Base-by-base conservation (phyloP, 2,797 vertebrate genomes). In the Ciconia nigra region DNA sequence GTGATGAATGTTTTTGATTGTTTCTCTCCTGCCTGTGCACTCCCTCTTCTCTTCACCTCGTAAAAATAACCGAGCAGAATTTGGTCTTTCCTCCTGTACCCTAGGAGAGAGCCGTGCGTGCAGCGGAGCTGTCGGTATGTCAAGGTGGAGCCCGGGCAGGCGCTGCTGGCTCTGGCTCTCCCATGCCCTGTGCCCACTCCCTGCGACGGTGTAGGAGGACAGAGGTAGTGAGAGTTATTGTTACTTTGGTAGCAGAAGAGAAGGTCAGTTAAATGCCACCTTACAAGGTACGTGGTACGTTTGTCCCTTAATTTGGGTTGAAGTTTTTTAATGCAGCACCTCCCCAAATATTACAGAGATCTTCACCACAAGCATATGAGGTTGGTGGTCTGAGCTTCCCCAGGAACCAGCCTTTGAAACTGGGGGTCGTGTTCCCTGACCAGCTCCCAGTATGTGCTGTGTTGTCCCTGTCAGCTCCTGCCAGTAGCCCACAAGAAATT, bases 61-160 rank as follows among this genome's bases (percentile, higher is more conserved):
- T 47, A 15, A 49, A 87, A 71, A 65, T 82, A 88, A 67, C 47
- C 79, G 70, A 94, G 79, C 55, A 90, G 81, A 89, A 72, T 83
- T 88, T 87, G 58, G 67, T 71, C 28, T 94, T 84, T 69, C 41
- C 39, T 90, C 22, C 39, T 2, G 0, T 61, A 59, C 35, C 66
- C 69, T 52, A 25, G 44, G 41, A 66, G 63, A 51, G 35, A 46
- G 29, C 31, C 5, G 5, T 1, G 2, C 0, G 0, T 80, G 51
- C 58, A 59, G 63, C 17, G 10, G 47, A 52, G 31, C 12, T 1
- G 1, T 20, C 29, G 14, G 22, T 31, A 35, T 2, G 8, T 24
- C 35, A 70, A 0, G 29, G 11, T 2, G 5, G 65, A 54, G 49
- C 41, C 39, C 37, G 39, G 24, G 29, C 57, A 71, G 71, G 11